phyloP scores from a whole-genome alignment of 2,888 invertebrate genomes.

The Brachylomia viminalis region DNA sequence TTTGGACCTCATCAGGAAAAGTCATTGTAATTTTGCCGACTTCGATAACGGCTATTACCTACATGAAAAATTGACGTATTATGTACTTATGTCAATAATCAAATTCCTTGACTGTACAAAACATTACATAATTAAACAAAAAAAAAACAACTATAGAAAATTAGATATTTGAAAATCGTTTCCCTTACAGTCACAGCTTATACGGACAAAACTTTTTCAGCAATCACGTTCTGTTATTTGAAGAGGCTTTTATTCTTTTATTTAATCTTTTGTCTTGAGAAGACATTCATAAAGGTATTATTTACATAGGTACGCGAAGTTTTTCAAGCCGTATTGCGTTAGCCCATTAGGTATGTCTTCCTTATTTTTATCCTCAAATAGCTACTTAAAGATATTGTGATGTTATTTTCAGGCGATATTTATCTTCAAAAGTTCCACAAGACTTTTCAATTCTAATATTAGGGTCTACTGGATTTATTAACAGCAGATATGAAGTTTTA shows the following conservation, averaged over 20 bases:
- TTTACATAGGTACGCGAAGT: not conserved
- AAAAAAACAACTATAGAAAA: not conserved
- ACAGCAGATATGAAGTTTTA: not conserved
- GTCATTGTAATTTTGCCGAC: not conserved
- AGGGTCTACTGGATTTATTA: not conserved
- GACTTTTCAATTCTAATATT: not conserved
- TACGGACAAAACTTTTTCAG: constrained; percentile 10
- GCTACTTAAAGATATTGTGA: not conserved
- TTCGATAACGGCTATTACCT: not conserved
- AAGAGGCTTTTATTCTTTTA: constrained; percentile 6
- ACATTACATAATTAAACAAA: not conserved
- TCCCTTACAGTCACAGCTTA: constrained; percentile 6
- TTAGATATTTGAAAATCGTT: constrained; percentile 10
- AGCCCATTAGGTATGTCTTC: not conserved
- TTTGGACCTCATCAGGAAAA: not conserved
- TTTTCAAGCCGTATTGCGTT: not conserved
- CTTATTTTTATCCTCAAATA: constrained; percentile 2
- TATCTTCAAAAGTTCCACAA: not conserved
- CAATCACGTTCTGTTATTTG: constrained; percentile 25
- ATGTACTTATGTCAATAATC: not conserved
- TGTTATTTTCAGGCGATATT: not conserved
- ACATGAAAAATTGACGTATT: not conserved
- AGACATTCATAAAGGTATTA: not conserved
- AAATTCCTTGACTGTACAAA: not conserved
- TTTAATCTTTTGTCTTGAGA: not conserved